Conservation (phyloP, 37 sponge, comb jelly and placozoan genomes). For the Hexactinellida sp. region DNA sequence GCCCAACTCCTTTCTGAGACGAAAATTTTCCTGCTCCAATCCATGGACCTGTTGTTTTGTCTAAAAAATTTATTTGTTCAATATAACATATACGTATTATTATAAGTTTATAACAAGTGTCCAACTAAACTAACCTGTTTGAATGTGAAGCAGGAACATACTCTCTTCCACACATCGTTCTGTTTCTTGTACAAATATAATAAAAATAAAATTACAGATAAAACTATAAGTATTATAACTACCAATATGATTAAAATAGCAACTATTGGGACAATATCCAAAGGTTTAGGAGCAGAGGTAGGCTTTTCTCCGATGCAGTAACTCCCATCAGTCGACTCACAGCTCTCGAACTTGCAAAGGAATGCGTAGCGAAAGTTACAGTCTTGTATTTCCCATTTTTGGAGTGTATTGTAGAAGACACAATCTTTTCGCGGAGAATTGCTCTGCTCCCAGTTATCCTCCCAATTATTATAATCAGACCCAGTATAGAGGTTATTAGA, state of each 20-base stretch:
- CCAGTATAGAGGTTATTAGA: too few relatives aligned
- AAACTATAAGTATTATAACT: neutral
- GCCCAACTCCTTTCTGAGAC: neutral
- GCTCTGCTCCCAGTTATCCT: neutral
- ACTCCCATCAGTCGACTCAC: neutral
- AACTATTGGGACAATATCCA: neutral
- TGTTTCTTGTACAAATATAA: constrained; percentile 9
- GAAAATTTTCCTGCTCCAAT: neutral
- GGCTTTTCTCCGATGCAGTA: neutral
- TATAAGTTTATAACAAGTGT: too few relatives aligned
- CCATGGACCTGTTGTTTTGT: neutral
- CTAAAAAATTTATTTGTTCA: neutral
- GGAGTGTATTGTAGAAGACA: neutral
- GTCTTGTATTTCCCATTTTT: neutral
- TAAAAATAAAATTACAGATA: neutral
- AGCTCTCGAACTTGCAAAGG: neutral
- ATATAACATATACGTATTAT: too few relatives aligned
- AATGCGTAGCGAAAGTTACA: neutral
- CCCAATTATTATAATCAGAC: neutral
- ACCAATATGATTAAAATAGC: neutral
- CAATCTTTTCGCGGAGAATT: neutral
- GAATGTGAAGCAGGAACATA: neutral
- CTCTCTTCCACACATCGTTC: neutral
- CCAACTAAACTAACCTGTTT: neutral
- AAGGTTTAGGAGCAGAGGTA: neutral